Base-by-base conservation (phyloP, 2,888 invertebrate genomes). In the Brachypalpus laphriformis region DNA sequence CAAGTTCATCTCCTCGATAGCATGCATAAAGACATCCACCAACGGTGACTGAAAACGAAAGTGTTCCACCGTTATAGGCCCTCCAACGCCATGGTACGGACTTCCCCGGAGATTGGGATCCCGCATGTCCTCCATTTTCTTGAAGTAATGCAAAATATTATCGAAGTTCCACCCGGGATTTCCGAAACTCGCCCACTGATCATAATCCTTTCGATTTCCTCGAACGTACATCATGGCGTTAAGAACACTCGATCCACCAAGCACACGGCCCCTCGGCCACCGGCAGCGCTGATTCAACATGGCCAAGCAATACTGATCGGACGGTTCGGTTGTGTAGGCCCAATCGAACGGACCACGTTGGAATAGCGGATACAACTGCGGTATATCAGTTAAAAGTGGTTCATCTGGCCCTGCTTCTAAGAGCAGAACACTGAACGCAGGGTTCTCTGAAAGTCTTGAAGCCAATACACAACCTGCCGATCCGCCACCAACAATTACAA, bases 171-270 rank as follows among this genome's bases (percentile, higher is more conserved):
- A 98, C 0, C 96, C 97, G 0, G 88, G 81, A 83, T 93, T 95
- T 0, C 98, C 98, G 89, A 95, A 90, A 9, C 90, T 90, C 18
- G 94, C 95, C 98, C 98, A 98, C n/a, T 93, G 92, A 89, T 98
- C 97, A 90, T 97, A 98, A 90, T 98, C 98, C 2, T 92, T 93
- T 63, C 94, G 94, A 89, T 98, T 97, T 0, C 98, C 98, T 68
- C 98, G 93, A 0, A 97, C 93, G 89, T 98, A 98, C 77, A 97
- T 93, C 98, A 98, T 98, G 16, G 97, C 98, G 90, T 98, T 98
- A 2, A 98, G 92, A 0, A 96, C 95, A 89, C 97, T 97, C 11
- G 95, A 95, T 0, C 98, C 98, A 20, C 95, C 95, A 18, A 97
- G 92, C 5, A 95, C 95, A 92, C 95, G 96, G 0, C 96, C 97